Percentiles rank a stretch among this genome's conserved stretches.
Conservation (phyloP, 2,113 vertebrate species). For the Aptenodytes forsteri region DNA sequence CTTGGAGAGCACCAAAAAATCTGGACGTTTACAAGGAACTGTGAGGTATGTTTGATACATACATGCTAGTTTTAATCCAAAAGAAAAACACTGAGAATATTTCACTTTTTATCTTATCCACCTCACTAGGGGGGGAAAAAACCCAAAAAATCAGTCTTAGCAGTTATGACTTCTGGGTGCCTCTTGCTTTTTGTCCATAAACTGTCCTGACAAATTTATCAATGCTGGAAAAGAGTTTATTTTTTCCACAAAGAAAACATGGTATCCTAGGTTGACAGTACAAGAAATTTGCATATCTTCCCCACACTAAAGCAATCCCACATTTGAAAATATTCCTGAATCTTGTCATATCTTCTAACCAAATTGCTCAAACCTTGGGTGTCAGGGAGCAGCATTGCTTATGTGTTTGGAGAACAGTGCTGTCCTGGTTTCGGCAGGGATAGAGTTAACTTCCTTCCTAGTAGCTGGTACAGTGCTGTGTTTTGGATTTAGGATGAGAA, state of each 20-base stretch:
- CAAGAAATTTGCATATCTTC: not conserved
- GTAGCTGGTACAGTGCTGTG: too few species aligned
- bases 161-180: not conserved
- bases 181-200: not conserved
- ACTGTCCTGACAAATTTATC: not conserved
- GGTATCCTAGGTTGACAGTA: not conserved
- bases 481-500: too few species aligned
- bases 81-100: not conserved
- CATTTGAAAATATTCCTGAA: not conserved
- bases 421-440: too few species aligned
- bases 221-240: not conserved
- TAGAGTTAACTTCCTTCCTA: too few species aligned
- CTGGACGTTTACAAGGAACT: rapidly evolving
- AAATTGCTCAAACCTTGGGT: not conserved
- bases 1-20: not conserved
- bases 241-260: not conserved
- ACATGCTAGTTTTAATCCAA: not conserved
- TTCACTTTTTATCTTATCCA: not conserved
- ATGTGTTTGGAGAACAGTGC: not conserved
- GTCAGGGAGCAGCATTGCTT: not conserved
- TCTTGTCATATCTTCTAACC: not conserved
- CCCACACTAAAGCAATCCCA: not conserved
- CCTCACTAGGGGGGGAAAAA: rapidly evolving
- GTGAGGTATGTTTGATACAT: not conserved
- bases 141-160: not conserved